Conservation (phyloP, 1,140 invertebrate genomes). For the Caenorhabditis remanei region DNA sequence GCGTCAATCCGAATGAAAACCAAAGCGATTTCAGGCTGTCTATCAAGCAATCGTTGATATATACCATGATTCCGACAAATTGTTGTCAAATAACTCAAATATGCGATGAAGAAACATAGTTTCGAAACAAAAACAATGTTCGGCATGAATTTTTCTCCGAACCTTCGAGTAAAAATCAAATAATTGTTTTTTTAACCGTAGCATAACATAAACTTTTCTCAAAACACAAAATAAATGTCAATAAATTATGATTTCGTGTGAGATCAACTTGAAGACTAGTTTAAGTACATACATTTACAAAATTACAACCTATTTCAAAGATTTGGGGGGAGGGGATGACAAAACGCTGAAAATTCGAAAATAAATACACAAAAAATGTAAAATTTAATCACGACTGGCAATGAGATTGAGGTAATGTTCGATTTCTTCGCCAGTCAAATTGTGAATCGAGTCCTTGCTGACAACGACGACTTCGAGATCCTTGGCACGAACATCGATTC, state of each 20-base stretch:
- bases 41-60: too few relatives aligned
- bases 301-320: neutral
- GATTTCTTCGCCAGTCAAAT: conserved; percentile 88
- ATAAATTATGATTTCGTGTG: conserved; percentile 52
- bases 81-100: too few relatives aligned
- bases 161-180: too few relatives aligned
- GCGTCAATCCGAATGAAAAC: too few relatives aligned
- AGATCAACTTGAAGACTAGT: conserved; percentile 21
- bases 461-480: conserved; percentile 97
- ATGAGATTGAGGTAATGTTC: conserved; percentile 93
- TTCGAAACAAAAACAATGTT: too few relatives aligned
- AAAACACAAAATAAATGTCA: neutral
- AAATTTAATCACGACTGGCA: conserved; percentile 86
- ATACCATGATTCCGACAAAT: too few relatives aligned
- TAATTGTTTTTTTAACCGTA: too few relatives aligned
- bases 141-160: too few relatives aligned
- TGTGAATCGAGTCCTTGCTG: conserved; percentile 85
- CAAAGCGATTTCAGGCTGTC: too few relatives aligned
- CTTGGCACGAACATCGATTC: conserved; percentile 93
- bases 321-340: neutral
- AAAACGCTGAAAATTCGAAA: neutral
- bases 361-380: neutral
- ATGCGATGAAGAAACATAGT: too few relatives aligned
- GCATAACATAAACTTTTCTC: too few relatives aligned
- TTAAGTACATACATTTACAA: neutral